Base-by-base conservation (phyloP, 1,140 invertebrate genomes). In the Triops cancriformis region DNA sequence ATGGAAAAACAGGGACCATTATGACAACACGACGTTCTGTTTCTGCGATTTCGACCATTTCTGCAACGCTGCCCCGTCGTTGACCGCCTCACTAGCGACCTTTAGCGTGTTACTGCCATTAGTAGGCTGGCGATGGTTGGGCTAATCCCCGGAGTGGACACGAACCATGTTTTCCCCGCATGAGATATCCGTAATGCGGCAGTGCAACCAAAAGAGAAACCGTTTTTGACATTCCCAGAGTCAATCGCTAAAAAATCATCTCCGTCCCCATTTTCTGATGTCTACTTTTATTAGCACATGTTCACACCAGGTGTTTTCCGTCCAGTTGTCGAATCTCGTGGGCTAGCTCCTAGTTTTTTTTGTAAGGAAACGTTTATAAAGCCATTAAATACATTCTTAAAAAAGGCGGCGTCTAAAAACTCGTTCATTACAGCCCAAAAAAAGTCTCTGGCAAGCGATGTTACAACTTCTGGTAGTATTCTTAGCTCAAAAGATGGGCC, bases 21-120 rank as follows among this genome's bases (percentile, higher is more conserved):
- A 91, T 82, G 92, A 93, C 81, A 88, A 93, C 80, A 92, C 92
- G 26, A 92, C 89, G 23, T 97, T 91, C 88, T 96, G 95, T 83
- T 95, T 96, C 82, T 97, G 95, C 83, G 94, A 94, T 82, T 91
- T 96, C 79, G 94, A 96, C 83, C 90, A 96, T 82, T 88, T 94
- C 81, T 97, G 95, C 84, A 97, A 97, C n/a, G 76, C 78, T 26
- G 78, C 75, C 27, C 11, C 27, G 0, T 43, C 64, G 26, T 73
- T 41, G 1, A 26, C 37, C 26, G 26, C 41, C 6, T 45, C 77
- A 18, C 23, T 42, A 9, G 43, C 37, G 37, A 74, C 74, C 64
- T 26, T 72, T 27, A 42, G 73, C 41, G 14, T 77, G 26, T n/a
- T 28, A 74, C 72, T 26, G 26, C 72, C 41, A 23, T 23, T 26